phyloP scores from a whole-genome alignment of 2,888 invertebrate genomes.

The Pherbina coryleti region DNA sequence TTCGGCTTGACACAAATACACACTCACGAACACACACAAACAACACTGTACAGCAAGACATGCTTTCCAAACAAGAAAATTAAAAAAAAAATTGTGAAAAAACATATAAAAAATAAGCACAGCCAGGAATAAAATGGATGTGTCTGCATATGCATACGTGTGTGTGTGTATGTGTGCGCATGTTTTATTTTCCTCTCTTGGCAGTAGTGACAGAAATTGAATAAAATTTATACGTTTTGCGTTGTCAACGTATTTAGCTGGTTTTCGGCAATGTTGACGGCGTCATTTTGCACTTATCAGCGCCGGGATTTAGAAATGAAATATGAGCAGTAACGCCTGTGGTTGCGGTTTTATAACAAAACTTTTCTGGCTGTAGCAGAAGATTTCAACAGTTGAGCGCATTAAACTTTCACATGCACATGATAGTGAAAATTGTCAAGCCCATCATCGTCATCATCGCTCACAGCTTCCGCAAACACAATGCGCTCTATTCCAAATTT shows the following conservation, averaged over 20 bases:
- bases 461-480: background rate
- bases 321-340: background rate
- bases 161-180: no score
- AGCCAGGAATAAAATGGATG: no score
- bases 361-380: no score
- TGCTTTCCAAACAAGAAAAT: no score
- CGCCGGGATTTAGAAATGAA: conserved; percentile 11
- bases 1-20: background rate
- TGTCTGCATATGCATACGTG: background rate
- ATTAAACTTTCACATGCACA: background rate
- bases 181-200: background rate
- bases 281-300: conserved; percentile 1
- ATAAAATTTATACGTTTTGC: conserved; percentile 30
- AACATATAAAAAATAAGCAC: no score
- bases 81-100: no score
- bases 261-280: background rate
- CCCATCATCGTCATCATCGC: background rate
- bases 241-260: background rate
- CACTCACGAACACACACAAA: background rate
- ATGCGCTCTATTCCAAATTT: background rate
- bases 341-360: no score
- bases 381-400: no score
- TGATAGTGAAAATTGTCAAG: no score
- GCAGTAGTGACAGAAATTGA: conserved; percentile 14
- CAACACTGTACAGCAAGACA: no score